Conservation (phyloP, 2,113 vertebrate species). For the Oxyruncus cristatus region DNA sequence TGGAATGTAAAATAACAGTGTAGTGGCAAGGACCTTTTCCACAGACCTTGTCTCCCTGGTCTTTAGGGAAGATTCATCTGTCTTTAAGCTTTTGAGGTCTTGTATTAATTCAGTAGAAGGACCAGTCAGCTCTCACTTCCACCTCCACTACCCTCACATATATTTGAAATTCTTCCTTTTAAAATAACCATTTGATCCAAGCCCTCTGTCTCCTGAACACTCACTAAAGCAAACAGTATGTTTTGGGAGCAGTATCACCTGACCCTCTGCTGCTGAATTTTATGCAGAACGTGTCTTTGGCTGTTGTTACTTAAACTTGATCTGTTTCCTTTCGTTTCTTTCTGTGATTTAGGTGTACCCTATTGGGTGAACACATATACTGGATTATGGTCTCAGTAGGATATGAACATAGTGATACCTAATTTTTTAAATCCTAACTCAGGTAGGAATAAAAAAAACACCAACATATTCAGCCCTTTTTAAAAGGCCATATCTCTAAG, state of each 20-base stretch:
- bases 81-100: neutral
- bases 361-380: neutral
- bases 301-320: neutral
- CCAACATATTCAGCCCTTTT: neutral
- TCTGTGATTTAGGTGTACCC: neutral
- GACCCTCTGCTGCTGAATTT: neutral
- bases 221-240: neutral
- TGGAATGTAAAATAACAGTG: neutral
- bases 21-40: neutral
- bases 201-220: neutral
- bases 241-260: neutral
- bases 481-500: neutral
- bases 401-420: neutral
- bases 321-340: neutral
- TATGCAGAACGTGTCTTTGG: neutral
- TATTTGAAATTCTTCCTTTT: neutral
- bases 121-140: neutral
- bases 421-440: neutral
- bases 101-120: neutral
- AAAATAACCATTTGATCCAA: neutral
- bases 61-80: neutral
- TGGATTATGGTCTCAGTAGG: neutral
- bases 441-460: neutral
- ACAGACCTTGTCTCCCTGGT: neutral
- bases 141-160: neutral